phyloP scores from a whole-genome alignment of 2,797 vertebrate genomes.

The Philypnodon macrostomus region DNA sequence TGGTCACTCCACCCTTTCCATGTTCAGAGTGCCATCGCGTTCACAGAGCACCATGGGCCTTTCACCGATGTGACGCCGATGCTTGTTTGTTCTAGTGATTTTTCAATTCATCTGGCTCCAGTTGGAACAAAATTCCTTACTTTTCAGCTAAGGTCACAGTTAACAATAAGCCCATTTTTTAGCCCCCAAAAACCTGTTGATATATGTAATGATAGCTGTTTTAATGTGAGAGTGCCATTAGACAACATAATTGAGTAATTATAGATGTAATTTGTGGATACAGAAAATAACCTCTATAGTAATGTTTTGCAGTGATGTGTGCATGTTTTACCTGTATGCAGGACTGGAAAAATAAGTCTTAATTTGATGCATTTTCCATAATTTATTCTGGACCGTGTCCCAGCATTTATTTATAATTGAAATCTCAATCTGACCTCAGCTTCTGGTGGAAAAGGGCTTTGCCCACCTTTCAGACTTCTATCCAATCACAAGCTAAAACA shows the following conservation, averaged over 20 bases:
- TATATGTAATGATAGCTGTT: constrained; percentile 11
- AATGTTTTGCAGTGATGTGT: too few species aligned
- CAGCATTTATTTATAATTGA: constrained; percentile 4
- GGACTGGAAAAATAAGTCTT: not conserved
- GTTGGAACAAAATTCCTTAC: constrained; percentile 36
- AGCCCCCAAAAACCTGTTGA: too few species aligned
- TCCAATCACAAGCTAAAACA: constrained; percentile 37
- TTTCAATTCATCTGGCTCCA: constrained; percentile 55
- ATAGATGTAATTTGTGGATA: too few species aligned
- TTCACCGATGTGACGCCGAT: constrained; percentile 57
- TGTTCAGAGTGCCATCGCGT: constrained; percentile 65
- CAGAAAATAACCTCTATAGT: too few species aligned
- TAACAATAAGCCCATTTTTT: constrained; percentile 30
- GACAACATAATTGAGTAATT: too few species aligned
- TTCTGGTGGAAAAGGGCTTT: constrained; percentile 53
- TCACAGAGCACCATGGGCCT: constrained; percentile 41
- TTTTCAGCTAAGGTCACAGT: constrained; percentile 21
- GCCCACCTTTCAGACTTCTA: constrained; percentile 41
- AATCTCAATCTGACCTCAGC: constrained; percentile 56
- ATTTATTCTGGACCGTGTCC: constrained; percentile 13
- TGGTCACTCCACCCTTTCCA: constrained; percentile 68
- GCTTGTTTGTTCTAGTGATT: constrained; percentile 61
- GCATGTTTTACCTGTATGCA: too few species aligned
- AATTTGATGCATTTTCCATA: constrained; percentile 9
- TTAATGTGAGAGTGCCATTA: too few species aligned